Base-by-base conservation (phyloP, 2,888 invertebrate genomes). In the Diabrotica balteata region DNA sequence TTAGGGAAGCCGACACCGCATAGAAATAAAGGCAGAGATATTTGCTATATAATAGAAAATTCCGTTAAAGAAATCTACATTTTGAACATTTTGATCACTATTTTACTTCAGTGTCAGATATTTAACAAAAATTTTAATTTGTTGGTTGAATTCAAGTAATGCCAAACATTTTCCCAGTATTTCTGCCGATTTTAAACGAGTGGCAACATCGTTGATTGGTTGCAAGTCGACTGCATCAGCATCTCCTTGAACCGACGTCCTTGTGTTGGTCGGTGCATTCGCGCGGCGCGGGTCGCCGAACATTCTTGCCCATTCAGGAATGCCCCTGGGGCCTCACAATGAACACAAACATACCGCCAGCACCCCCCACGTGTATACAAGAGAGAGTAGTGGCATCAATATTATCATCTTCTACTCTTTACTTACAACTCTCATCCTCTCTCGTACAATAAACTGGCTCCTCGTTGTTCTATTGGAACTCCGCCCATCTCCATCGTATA, bases 261-360 rank as follows among this genome's bases (percentile, higher is more conserved):
- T 79, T 79, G 79, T 79, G 76, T 75, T 75, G 70, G 73, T 60
- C 77, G 77, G 77, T 79, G 79, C 80, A 80, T 79, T 78, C 76
- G 78, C 79, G 76, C 74, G 76, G 73, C 77, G 77, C 76, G 76
- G 78, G 77, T 79, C 80, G 80, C 78, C 80, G 80, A 79, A 79
- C 80, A 80, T 80, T 80, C 80, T 77, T 76, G 74, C 75, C 78
- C 78, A 76, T 76, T 75, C 73, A 78, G 80, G 81, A 81, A 81
- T 81, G 80, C 80, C 80, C 81, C 80, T 75, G 75, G 77, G 78
- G 80, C 77, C 73, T 70, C 74, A 73, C 79, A 77, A 80, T 79
- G 80, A 79, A 80, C 78, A 81, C 81, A 81, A 81, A 82, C 81
- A 82, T 74, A 78, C 80, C 78, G 76, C 78, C 78, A 75, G 73